These are phyloP conservation scores for Blera fallax DNA, from an alignment of 2,888 invertebrate species.

Conservation along the genomic window DNA sequence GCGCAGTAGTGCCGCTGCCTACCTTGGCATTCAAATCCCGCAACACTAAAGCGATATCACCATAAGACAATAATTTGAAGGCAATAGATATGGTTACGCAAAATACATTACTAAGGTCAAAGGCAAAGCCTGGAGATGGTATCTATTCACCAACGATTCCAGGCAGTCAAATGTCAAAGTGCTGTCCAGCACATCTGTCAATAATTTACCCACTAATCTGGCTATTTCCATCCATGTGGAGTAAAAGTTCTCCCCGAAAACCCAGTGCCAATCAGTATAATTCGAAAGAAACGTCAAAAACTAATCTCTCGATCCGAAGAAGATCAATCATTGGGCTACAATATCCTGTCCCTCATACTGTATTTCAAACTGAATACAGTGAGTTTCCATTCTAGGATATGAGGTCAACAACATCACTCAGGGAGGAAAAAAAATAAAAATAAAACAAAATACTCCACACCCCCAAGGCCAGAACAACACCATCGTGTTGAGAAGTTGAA, in stretches of 20 bases:
- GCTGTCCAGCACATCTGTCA: background rate
- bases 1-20: too few species aligned
- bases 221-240: too few species aligned
- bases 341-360: background rate
- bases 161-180: too few species aligned
- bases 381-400: constrained; percentile 54
- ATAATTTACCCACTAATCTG: background rate
- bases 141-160: too few species aligned
- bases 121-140: too few species aligned
- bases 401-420: constrained; percentile 65
- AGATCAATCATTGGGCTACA: constrained; percentile 49
- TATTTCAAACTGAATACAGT: constrained; percentile 13
- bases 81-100: too few species aligned
- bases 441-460: background rate
- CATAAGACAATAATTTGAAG: too few species aligned
- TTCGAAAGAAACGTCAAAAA: constrained; percentile 35
- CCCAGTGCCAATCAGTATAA: constrained; percentile 17
- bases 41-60: too few species aligned
- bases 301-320: constrained; percentile 54
- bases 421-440: background rate
- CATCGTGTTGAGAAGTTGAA: constrained; percentile 26
- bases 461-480: constrained; percentile 19
- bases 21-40: too few species aligned
- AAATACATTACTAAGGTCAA: too few species aligned
- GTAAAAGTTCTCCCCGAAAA: background rate